phyloP scores from a whole-genome alignment of 2,113 vertebrate genomes.

The Phodopus roborovskii region DNA sequence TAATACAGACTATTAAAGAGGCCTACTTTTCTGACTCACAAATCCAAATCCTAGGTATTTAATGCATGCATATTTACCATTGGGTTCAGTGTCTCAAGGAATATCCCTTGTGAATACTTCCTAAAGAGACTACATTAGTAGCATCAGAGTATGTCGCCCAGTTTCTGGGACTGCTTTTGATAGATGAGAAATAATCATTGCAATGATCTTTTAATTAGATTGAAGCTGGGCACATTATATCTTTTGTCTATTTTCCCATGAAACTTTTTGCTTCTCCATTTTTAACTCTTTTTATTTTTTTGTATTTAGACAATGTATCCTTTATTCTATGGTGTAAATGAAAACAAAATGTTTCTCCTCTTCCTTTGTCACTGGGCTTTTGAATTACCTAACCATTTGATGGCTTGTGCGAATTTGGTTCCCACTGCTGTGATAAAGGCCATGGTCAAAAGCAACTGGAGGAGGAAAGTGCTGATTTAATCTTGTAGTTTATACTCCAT shows the following conservation, averaged over 20 bases:
- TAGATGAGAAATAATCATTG: background rate
- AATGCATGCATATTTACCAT: background rate
- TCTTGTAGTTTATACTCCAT: background rate
- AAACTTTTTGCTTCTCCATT: too few relatives aligned
- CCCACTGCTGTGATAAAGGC: background rate
- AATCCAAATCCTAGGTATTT: background rate
- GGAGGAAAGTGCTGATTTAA: background rate
- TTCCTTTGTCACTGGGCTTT: background rate
- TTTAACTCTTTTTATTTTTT: background rate
- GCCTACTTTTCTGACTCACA: background rate
- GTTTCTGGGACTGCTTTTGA: background rate
- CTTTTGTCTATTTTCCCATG: background rate
- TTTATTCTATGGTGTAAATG: background rate
- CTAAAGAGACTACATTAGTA: background rate
- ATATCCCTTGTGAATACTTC: too few relatives aligned
- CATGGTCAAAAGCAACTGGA: background rate
- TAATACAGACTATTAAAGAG: background rate
- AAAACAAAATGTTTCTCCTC: background rate
- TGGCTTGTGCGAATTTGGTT: background rate
- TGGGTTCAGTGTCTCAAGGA: background rate
- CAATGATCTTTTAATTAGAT: background rate
- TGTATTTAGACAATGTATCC: background rate
- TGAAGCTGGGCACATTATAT: background rate
- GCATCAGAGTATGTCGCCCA: background rate
- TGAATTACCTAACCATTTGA: background rate